phyloP scores from a whole-genome alignment of 2,113 vertebrate genomes.

The Saguinus midas region DNA sequence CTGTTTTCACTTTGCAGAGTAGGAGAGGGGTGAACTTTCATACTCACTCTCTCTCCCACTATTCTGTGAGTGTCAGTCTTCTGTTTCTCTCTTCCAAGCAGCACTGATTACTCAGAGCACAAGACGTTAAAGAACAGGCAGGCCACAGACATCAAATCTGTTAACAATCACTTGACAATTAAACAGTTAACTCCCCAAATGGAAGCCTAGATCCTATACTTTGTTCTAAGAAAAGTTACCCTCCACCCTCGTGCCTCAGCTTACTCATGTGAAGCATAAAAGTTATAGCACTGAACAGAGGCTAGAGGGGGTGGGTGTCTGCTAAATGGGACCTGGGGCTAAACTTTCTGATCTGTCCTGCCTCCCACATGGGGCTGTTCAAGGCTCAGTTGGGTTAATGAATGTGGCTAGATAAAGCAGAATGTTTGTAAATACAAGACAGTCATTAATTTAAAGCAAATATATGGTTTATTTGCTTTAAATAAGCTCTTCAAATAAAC shows the following conservation, averaged over 20 bases:
- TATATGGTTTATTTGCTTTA: conserved; percentile 57
- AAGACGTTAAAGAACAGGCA: neutral
- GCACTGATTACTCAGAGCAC: neutral
- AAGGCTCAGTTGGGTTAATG: neutral
- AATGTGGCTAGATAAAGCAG: neutral
- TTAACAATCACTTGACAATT: neutral
- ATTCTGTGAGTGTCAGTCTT: rapidly evolving
- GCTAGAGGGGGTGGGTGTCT: neutral
- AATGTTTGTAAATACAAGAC: neutral
- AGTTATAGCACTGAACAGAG: neutral
- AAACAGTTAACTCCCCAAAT: neutral
- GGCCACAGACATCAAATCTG: neutral
- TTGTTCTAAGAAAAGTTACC: neutral
- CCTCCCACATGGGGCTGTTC: neutral
- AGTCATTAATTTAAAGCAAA: conserved; percentile 6
- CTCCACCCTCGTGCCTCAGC: neutral
- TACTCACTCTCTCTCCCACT: neutral
- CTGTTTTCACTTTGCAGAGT: neutral
- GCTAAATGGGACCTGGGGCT: neutral
- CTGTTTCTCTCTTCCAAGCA: neutral
- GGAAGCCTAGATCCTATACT: neutral
- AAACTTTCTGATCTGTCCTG: neutral
- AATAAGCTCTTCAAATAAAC: conserved; percentile 55
- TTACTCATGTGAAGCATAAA: neutral
- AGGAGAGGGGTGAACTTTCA: neutral